Base-by-base conservation (phyloP, 2,113 vertebrate genomes). In the Rhineura floridana region DNA sequence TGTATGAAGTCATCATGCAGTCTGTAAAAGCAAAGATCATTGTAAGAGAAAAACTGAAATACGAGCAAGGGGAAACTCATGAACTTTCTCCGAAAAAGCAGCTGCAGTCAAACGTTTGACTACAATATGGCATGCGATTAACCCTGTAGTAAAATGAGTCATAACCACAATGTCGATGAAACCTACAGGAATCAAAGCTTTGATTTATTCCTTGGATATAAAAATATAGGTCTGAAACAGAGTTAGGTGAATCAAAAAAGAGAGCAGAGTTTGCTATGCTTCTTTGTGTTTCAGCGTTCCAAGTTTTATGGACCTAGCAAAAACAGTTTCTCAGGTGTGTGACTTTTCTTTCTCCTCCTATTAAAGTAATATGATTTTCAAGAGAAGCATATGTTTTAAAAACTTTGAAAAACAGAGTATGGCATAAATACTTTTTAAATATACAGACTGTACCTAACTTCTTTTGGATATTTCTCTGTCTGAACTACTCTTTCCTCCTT, bases 21-120 rank as follows among this genome's bases (percentile, higher is more conserved):
- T 21, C 91, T 93, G 83, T 91, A 93, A 96, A 96, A 95, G 87
- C 36, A 94, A 93, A 94, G 87, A 1, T 83, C 48, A 85, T 90
- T 88, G 91, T 93, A 77, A 86, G 89, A 93, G 33, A 76, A 46
- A 87, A 91, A 91, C 70, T 91, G 89, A 93, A 93, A 95, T 90
- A 91, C 79, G 85, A 91, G 94, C 82, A 90, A 91, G 91, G 90
- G 65, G 83, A 93, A 91, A 25, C 69, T 94, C 82, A 59, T 89
- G 90, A 93, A 91, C 59, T 90, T 86, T 55, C 50, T 87, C 69
- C 46, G n/a, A 82, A 82, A 88, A 92, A 83, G 75, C 85, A 94
- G 87, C 69, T 88, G 88, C 9, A 69, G 79, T 63, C 83, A 92
- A 63, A 44, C 62, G 86, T 77, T 79, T 75, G 59, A 62, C 12